Evolutionary conservation across 2,888 invertebrate species (phyloP).

Genomic region (Rugalucina vietnamica): DNA sequence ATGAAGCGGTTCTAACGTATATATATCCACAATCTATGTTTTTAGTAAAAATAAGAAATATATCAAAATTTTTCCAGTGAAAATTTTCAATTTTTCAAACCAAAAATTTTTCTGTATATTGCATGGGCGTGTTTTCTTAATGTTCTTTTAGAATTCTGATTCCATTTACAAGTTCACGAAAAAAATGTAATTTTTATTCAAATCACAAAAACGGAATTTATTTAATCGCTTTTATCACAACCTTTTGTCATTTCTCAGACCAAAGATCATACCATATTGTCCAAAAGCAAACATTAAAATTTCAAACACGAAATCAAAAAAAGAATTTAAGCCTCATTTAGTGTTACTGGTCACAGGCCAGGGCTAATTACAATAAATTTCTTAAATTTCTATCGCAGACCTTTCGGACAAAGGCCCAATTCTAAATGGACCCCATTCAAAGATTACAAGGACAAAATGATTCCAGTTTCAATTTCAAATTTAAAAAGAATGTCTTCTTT

Average conservation of each 20-base stretch:
- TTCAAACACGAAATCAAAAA: background rate
- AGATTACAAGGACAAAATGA: background rate
- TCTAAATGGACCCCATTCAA: background rate
- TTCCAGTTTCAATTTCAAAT: background rate
- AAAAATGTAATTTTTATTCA: slow-evolving; percentile 4
- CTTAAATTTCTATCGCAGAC: background rate
- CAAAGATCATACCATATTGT: slow-evolving; percentile 2
- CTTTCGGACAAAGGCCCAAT: background rate
- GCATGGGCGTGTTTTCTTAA: no score
- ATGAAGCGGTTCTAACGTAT: no score
- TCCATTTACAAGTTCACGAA: no score
- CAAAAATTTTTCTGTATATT: no score
- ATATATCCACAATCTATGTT: no score
- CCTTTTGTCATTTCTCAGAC: background rate
- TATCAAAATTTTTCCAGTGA: no score
- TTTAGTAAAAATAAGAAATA: no score
- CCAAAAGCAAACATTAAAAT: slow-evolving; percentile 4
- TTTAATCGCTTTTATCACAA: background rate
- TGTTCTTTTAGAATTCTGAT: no score
- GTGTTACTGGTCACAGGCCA: background rate
- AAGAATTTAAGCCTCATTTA: background rate
- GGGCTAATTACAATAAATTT: slow-evolving; percentile 8
- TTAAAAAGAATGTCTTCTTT: background rate
- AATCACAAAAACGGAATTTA: background rate
- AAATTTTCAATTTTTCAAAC: no score